Evolutionary conservation across 2,113 vertebrate species (phyloP), one percentile per base, ranked within the genome.

Genomic region (Cercocebus atys): DNA sequence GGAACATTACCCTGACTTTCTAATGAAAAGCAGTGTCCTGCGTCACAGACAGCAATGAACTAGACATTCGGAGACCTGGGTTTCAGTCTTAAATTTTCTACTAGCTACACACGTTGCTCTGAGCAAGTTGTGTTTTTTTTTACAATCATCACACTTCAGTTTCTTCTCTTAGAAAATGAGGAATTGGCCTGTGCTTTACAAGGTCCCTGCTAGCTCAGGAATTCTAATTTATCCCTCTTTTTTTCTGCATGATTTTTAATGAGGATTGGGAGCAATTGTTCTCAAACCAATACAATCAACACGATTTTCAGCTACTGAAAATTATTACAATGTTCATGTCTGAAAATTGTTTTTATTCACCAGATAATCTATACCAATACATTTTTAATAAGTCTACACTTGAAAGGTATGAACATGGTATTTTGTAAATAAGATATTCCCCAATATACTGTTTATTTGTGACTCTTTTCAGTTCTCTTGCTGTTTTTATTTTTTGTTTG

Each of bases 91-190:
- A 35, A 16, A 40, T n/a, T 70, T 55, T 43, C n/a, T 30, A 13
- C 14, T 57, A 47, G 52, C 10, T 68, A 12, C 23, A 40, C 32
- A 0, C 68, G 38, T 85, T 30, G n/a, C 45, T 90, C 13, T 95
- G 43, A 79, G 79, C 6, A 89, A 92, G 43, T 38, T 92, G 68
- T 17, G 89, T 7, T 85, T 5, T 78, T 32, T 84, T 75, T 87
- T 12, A 78, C 43, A 78, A 17, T 10, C 47, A 78, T 47, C 55
- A 43, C 47, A 50, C 23, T 93, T 93, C 6, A 50, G 0, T 68
- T 82, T 92, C 7, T 84, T 57, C 72, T 91, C 92, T 79, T 82
- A 89, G 93, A 61, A 94, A 94, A 86, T 73, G 45, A 73, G 35
- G 45, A 8, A 20, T 73, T 59, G 23, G 23, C 57, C 22, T 86